phyloP scores from a whole-genome alignment of 2,113 vertebrate genomes.

The Platichthys flesus region DNA sequence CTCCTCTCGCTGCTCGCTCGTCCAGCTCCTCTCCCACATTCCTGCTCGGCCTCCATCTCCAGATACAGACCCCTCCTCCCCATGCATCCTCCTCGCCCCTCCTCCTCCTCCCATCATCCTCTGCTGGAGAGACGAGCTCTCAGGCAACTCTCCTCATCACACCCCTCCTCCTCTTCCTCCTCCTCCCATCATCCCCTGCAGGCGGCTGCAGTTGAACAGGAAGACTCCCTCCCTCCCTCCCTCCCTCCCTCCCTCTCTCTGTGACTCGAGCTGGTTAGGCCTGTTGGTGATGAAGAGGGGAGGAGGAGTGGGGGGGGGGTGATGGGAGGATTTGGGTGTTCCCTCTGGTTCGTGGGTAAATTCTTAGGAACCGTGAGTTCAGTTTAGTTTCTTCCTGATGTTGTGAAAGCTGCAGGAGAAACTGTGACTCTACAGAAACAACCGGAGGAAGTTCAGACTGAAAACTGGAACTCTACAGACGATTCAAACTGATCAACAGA shows the following conservation, averaged over 20 bases:
- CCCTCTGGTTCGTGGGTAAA: constrained; percentile 27
- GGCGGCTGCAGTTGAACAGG: constrained; percentile 55
- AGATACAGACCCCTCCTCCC: constrained; percentile 64
- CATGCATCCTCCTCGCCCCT: constrained; percentile 32
- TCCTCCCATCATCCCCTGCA: constrained; percentile 32
- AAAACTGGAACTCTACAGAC: too few species aligned
- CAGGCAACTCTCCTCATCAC: constrained; percentile 63
- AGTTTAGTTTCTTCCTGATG: too few species aligned
- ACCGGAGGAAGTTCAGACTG: too few species aligned
- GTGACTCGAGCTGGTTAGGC: constrained; percentile 41
- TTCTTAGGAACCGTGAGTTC: too few species aligned
- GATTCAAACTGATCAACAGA: too few species aligned
- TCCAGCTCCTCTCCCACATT: constrained; percentile 61
- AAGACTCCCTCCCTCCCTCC: constrained; percentile 20
- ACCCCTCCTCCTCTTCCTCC: constrained; percentile 24
- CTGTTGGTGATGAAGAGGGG: constrained; percentile 53
- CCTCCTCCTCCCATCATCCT: constrained; percentile 59
- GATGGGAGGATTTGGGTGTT: constrained; percentile 39
- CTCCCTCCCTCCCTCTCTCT: neutral
- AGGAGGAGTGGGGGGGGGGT: constrained; percentile 3
- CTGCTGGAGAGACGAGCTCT: constrained; percentile 40
- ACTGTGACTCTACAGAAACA: too few species aligned
- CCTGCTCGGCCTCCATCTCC: constrained; percentile 66
- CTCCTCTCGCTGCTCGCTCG: constrained; percentile 5
- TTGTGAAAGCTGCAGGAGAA: too few species aligned